Evolutionary conservation across 1,140 invertebrate species (phyloP), one percentile per base, ranked within the genome.

Genomic region (Theocolax elegans): DNA sequence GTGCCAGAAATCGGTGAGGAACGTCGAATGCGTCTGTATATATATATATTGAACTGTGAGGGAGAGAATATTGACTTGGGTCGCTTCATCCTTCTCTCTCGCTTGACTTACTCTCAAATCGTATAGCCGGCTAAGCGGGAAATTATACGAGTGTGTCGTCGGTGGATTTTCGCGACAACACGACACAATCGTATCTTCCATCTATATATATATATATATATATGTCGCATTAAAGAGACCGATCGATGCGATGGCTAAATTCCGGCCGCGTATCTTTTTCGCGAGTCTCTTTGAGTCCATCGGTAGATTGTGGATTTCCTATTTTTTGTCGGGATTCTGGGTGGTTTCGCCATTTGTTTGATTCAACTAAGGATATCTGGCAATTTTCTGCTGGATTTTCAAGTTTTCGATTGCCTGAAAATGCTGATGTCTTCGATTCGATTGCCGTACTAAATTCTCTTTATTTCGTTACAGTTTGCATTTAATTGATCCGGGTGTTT

Each of bases 81-180:
- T 44, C 40, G 44, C 46, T 46, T 29, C 38, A 21, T 27, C 25
- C 15, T 3, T 54, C 49, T 0, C 53, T 6, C 35, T 38, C 35
- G 35, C 35, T 44, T 3, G 42, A 9, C n/a, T 44, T 44, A 38
- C 29, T 23, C 17, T 49, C 12, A 44, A 49, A 31, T 48, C 44
- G 27, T n/a, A 53, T 25, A 64, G 13, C 10, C 31, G 48, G 21
- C 49, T 64, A 64, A 64, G 48, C 48, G 62, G 40, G 62, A 64
- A 64, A 64, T 64, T 64, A 40, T 64, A 53, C 62, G 62, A 64
- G 49, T 21, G 19, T 7, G 1, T 19, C 23, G n/a, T 8, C 29
- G n/a, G 1, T 54, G 29, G 23, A n/a, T 66, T 66, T 66, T 44
- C 27, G 15, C 17, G 15, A 58, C 29, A 56, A 56, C 17, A 56